Evolutionary conservation across 2,113 vertebrate species (phyloP).

Genomic region (Grantiella picta): DNA sequence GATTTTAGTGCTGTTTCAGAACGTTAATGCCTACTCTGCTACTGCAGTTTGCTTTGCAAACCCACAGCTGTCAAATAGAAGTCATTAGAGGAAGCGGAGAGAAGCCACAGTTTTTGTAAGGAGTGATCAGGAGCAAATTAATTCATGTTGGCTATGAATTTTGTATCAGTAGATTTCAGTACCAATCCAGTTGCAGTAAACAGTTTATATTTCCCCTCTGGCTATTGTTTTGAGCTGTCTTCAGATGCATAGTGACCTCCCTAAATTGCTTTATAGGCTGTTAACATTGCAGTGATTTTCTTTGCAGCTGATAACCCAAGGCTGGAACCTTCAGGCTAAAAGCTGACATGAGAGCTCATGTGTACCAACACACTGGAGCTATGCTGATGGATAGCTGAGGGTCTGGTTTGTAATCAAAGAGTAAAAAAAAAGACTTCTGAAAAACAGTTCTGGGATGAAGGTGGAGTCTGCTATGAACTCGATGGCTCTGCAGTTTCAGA

Average conservation of each 20-base stretch:
- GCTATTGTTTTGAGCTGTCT: background rate
- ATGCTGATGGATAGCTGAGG: background rate
- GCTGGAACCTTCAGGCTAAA: background rate
- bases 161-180: background rate
- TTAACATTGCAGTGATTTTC: background rate
- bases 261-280: background rate
- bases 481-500: background rate
- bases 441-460: background rate
- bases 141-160: background rate
- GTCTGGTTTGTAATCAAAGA: background rate
- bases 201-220: background rate
- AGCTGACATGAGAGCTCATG: background rate
- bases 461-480: background rate
- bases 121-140: constrained; percentile 10
- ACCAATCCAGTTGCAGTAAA: background rate
- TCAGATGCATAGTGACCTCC: background rate
- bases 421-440: background rate
- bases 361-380: background rate
- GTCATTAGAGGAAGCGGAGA: background rate
- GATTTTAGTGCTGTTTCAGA: background rate
- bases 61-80: background rate
- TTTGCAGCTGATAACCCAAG: background rate
- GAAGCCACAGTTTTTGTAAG: background rate
- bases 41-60: background rate
- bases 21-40: background rate